phyloP scores from a whole-genome alignment of 92 coral and sea anemone species.

The Epizoanthus fatuus region DNA sequence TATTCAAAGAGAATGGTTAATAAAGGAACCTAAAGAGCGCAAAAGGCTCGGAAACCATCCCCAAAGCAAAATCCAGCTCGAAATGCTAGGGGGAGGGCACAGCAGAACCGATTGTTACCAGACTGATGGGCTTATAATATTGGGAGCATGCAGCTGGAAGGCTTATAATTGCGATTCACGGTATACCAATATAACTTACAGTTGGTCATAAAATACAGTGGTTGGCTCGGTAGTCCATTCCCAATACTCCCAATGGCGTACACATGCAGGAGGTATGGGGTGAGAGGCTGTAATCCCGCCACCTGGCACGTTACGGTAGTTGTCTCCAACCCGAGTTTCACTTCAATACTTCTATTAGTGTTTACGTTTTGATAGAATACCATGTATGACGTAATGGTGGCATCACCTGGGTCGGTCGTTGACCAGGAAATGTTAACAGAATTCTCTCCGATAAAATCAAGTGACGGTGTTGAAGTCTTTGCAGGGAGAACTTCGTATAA shows the following conservation, averaged over 20 bases:
- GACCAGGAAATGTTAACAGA: conserved; percentile 23
- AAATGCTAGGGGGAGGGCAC: no score
- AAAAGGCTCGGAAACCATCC: no score
- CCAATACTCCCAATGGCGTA: conserved; percentile 8
- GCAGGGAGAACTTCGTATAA: conserved; percentile 15
- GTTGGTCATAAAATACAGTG: not conserved
- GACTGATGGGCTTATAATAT: no score
- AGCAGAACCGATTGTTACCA: no score
- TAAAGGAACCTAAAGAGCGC: no score
- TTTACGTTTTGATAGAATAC: not conserved
- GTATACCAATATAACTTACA: not conserved
- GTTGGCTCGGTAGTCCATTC: conserved; percentile 2
- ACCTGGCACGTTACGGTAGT: not conserved
- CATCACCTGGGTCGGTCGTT: not conserved
- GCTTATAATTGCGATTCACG: no score
- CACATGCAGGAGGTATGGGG: not conserved
- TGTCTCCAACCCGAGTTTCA: not conserved
- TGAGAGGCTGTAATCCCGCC: conserved; percentile 24
- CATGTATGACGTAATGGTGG: not conserved
- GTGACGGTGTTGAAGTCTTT: conserved; percentile 8
- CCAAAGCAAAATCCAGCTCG: no score
- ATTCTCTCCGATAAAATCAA: not conserved
- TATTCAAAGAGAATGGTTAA: no score
- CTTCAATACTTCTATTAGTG: not conserved
- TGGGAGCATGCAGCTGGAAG: no score